Percentiles rank a stretch among this genome's conserved stretches.
These are phyloP conservation scores for Fringilla coelebs DNA, from an alignment of 2,797 vertebrate species.

Conservation along the genomic window DNA sequence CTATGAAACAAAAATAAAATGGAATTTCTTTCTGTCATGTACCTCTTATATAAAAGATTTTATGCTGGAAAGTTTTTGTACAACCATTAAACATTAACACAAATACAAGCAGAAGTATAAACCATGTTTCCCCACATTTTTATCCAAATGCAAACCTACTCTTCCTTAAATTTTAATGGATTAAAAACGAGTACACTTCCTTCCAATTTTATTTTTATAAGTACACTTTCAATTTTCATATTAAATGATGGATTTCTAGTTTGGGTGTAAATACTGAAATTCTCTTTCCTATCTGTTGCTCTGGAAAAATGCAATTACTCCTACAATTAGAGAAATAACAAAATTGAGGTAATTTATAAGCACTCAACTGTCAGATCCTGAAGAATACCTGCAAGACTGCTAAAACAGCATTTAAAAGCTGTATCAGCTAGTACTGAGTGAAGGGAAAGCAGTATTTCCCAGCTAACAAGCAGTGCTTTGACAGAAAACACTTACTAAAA, in stretches of 20 bases:
- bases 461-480: neutral
- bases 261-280: neutral
- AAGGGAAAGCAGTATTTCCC: neutral
- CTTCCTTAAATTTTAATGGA: neutral
- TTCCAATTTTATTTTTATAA: neutral
- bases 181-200: neutral
- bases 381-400: neutral
- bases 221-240: neutral
- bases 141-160: neutral
- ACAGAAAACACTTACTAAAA: neutral
- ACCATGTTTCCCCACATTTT: neutral
- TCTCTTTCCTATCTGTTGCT: neutral
- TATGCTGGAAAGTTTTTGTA: rapidly evolving
- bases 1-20: neutral
- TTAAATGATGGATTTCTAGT: neutral
- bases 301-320: neutral
- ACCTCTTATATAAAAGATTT: neutral
- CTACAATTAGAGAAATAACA: neutral
- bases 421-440: neutral
- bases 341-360: neutral
- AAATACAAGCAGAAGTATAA: neutral
- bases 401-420: neutral
- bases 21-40: neutral
- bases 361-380: neutral
- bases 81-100: neutral